Evolutionary conservation across 2,113 vertebrate species (phyloP).

Genomic region (Caretta caretta): DNA sequence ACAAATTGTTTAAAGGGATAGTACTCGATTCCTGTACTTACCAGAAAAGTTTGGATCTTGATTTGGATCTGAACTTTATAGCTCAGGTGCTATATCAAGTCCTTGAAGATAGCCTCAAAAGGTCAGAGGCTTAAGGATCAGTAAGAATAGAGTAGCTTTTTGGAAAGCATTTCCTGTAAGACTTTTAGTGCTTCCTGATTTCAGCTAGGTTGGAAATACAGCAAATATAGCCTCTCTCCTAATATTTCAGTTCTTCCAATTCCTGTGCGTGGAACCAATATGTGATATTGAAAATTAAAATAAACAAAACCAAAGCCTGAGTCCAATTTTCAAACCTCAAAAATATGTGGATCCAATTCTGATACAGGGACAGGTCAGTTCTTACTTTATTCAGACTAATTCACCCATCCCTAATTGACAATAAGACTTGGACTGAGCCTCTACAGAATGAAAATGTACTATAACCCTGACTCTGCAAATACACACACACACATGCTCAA

Average conservation of each 20-base stretch:
- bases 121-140: not conserved
- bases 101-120: not conserved
- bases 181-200: not conserved
- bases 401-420: not conserved
- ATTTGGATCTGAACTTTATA: not conserved
- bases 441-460: not conserved
- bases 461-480: fast-evolving
- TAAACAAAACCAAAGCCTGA: fast-evolving
- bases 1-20: not conserved
- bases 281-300: not conserved
- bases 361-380: fast-evolving
- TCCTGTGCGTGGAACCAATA: not conserved
- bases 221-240: not conserved
- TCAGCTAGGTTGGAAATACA: not conserved
- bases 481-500: not conserved
- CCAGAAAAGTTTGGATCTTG: not conserved
- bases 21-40: not conserved
- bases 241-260: not conserved
- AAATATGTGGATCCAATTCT: not conserved
- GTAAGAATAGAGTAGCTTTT: not conserved
- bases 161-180: not conserved
- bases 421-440: not conserved
- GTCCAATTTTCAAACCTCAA: not conserved
- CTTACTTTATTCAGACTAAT: not conserved
- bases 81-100: not conserved